Percentiles rank a stretch among this genome's conserved stretches.
These are phyloP conservation scores for Cyaniris semiargus DNA, from an alignment of 2,888 invertebrate genomes.

Conservation along the genomic window DNA sequence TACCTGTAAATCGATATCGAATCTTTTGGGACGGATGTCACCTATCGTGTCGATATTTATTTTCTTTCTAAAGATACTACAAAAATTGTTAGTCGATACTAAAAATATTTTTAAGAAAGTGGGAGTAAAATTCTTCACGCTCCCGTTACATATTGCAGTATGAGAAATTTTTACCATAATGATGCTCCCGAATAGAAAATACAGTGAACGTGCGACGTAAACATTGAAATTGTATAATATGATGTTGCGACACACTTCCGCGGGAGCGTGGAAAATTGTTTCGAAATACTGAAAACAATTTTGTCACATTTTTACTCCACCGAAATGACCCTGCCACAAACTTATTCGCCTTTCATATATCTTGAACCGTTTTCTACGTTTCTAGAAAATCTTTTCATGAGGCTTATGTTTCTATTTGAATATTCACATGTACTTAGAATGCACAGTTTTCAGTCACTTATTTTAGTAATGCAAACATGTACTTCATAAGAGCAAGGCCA, in stretches of 20 bases:
- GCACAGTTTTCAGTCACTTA: neutral
- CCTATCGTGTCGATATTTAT: too few species aligned
- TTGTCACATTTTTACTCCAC: constrained; percentile 41
- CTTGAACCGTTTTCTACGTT: constrained; percentile 41
- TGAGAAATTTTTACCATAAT: constrained; percentile 36
- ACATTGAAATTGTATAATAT: constrained; percentile 47
- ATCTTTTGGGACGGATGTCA: too few species aligned
- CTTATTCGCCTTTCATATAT: constrained; percentile 42
- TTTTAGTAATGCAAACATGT: neutral
- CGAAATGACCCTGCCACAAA: constrained; percentile 41
- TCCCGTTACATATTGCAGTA: constrained; percentile 24
- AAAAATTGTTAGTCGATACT: neutral
- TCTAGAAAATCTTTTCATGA: neutral
- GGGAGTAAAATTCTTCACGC: neutral
- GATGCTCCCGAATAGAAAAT: constrained; percentile 39
- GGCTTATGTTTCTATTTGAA: neutral
- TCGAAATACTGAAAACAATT: constrained; percentile 48
- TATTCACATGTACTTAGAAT: neutral
- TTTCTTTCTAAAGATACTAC: neutral
- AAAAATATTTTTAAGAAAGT: neutral
- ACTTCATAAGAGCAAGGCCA: neutral
- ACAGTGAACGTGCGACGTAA: constrained; percentile 38
- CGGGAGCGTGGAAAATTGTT: constrained; percentile 49
- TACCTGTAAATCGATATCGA: too few species aligned
- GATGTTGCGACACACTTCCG: constrained; percentile 47